Evolutionary conservation across 2,113 vertebrate species (phyloP).

Genomic region (Potamarius usumacintae): DNA sequence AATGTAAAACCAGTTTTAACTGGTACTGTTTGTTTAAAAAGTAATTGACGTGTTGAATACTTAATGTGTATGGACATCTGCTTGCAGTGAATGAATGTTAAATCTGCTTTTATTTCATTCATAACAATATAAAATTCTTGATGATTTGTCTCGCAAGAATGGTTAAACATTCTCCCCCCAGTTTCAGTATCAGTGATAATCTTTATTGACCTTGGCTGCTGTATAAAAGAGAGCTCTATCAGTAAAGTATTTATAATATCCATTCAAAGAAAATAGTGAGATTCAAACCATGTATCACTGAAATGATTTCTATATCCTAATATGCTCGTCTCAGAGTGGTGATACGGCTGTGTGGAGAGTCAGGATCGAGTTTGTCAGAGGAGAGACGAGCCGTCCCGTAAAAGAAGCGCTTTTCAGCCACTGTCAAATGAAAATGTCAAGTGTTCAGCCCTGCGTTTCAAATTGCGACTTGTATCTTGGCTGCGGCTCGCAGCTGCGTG

Average conservation of each 20-base stretch:
- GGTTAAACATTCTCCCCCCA: background rate
- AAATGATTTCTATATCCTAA: background rate
- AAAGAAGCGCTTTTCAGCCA: slow-evolving; percentile 28
- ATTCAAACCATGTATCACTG: background rate
- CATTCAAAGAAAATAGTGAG: background rate
- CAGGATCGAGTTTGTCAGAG: slow-evolving; percentile 10
- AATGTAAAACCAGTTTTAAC: no score
- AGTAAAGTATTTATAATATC: background rate
- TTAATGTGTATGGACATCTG: background rate
- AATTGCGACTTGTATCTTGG: slow-evolving; percentile 36
- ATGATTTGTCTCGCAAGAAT: background rate
- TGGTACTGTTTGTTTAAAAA: no score
- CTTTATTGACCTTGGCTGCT: background rate
- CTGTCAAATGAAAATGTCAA: slow-evolving; percentile 47
- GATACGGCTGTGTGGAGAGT: background rate
- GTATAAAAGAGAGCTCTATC: background rate
- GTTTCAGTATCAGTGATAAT: background rate
- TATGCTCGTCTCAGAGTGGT: background rate
- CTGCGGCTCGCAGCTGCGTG: slow-evolving; percentile 9
- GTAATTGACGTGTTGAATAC: no score
- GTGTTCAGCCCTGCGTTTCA: slow-evolving; percentile 41
- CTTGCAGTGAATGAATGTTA: background rate
- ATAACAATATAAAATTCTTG: background rate
- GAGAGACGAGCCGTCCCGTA: slow-evolving; percentile 9
- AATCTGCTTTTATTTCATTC: background rate